Conservation (phyloP, 2,113 vertebrate genomes). For the Mixornis gularis region DNA sequence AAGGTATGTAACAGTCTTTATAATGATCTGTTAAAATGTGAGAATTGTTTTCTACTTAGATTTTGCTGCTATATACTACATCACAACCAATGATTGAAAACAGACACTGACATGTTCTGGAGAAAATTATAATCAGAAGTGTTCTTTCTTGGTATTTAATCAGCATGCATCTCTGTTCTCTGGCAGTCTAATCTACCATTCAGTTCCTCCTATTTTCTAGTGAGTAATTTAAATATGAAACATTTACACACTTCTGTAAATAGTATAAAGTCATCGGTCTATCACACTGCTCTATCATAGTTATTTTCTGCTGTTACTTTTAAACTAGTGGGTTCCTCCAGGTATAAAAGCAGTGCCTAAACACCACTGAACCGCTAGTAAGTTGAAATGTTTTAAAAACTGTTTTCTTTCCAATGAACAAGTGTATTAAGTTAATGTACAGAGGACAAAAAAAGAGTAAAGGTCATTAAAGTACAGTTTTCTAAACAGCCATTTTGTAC, state of each 20-base stretch:
- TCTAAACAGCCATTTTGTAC: background rate
- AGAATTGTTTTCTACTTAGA: background rate
- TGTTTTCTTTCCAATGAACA: background rate
- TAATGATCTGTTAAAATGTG: background rate
- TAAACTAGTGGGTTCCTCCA: background rate
- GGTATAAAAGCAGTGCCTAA: background rate
- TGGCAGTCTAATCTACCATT: background rate
- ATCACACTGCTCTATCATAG: background rate
- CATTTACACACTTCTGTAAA: background rate
- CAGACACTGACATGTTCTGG: background rate
- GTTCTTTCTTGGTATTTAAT: background rate
- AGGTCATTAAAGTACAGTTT: background rate
- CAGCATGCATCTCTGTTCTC: background rate
- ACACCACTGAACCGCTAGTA: rapidly evolving
- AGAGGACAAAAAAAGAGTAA: background rate
- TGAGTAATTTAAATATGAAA: background rate
- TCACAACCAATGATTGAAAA: background rate
- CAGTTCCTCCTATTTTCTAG: background rate
- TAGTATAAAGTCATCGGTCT: background rate
- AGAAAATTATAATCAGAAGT: background rate
- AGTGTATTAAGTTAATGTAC: background rate
- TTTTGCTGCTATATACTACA: background rate
- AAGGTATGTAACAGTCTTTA: background rate
- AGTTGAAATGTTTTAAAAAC: background rate
- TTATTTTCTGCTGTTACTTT: background rate